Evolutionary conservation across 35 echinoderm and acorn worm genomes (phyloP).

Genomic region (Ophiothrix spiculata): DNA sequence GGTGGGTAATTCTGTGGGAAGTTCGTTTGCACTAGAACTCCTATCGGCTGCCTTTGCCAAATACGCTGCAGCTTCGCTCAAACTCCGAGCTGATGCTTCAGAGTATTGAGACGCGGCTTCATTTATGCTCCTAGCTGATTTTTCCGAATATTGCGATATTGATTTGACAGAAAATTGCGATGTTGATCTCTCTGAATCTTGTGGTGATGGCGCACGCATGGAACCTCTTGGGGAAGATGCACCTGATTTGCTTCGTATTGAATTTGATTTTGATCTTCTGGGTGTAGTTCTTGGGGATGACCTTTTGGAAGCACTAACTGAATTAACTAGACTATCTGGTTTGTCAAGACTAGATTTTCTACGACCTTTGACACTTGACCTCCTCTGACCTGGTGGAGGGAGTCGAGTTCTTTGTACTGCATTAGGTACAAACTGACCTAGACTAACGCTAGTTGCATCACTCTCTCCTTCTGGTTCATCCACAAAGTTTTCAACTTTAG

Average conservation of each 20-base stretch:
- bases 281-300: not conserved
- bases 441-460: slow-evolving; percentile 43
- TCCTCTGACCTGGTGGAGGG: slow-evolving; percentile 7
- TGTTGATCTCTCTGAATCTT: not conserved
- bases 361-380: not conserved
- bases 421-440: slow-evolving; percentile 53
- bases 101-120: no score
- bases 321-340: not conserved
- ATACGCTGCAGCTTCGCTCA: not conserved
- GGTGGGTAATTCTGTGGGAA: not conserved
- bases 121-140: no score
- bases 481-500: slow-evolving; percentile 31
- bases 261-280: not conserved
- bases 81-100: not conserved
- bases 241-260: no score
- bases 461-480: slow-evolving; percentile 36
- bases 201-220: not conserved
- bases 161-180: no score
- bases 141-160: no score
- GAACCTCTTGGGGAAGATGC: no score
- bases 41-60: not conserved
- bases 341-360: not conserved
- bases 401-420: slow-evolving; percentile 37
- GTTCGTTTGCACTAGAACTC: not conserved
- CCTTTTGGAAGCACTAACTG: not conserved